These are phyloP conservation scores for Pluvianellus socialis DNA, from an alignment of 2,113 vertebrate genomes.

Conservation along the genomic window DNA sequence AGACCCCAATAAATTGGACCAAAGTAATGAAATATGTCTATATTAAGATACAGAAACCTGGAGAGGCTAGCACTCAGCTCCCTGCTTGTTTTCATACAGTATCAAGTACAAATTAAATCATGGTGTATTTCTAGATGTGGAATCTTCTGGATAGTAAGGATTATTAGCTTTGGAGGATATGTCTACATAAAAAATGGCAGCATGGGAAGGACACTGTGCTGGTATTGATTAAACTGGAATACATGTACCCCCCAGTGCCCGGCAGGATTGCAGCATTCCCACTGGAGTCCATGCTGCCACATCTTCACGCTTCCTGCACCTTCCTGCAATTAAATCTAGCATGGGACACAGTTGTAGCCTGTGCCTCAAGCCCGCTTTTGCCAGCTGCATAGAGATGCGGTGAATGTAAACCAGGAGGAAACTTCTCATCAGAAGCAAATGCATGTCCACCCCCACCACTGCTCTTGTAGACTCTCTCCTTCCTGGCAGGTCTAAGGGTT, in stretches of 20 bases:
- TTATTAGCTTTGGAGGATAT: constrained; percentile 42
- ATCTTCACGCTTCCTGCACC: background rate
- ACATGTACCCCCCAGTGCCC: background rate
- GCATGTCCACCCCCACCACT: rapidly evolving
- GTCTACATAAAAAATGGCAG: constrained; percentile 6
- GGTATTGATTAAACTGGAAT: background rate
- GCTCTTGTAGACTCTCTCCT: background rate
- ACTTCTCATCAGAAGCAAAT: background rate
- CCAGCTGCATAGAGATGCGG: background rate
- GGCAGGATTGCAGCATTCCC: background rate
- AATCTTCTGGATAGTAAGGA: constrained; percentile 20
- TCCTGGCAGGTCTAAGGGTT: background rate
- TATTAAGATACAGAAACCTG: constrained; percentile 6
- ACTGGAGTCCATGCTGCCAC: background rate
- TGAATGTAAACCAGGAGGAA: background rate
- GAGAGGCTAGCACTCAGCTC: background rate
- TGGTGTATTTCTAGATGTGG: background rate
- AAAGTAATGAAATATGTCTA: constrained; percentile 22
- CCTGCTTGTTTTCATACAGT: background rate
- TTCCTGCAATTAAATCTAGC: background rate
- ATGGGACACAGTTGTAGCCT: rapidly evolving
- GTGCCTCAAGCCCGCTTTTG: background rate
- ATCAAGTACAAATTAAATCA: constrained; percentile 38
- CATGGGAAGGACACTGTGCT: background rate
- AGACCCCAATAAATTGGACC: background rate